Conservation (phyloP, 2,888 invertebrate genomes). For the Hypselothyrea guttata region DNA sequence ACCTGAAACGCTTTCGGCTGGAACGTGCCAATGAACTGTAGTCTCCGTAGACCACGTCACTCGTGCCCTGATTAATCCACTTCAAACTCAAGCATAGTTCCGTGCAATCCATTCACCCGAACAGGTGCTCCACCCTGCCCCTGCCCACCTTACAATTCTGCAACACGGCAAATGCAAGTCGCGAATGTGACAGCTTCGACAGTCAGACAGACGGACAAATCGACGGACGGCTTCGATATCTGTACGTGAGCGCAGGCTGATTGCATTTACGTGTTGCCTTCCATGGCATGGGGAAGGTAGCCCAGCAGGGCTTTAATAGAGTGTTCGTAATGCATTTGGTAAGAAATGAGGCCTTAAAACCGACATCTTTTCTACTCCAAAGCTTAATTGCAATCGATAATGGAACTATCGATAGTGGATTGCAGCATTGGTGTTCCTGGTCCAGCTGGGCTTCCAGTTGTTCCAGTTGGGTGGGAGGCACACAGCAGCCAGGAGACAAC, state of each 20-base stretch:
- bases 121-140: conserved; percentile 7
- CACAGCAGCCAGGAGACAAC: no score
- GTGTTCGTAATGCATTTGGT: no score
- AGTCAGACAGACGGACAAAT: conserved; percentile 8
- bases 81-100: conserved; percentile 38
- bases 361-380: no score
- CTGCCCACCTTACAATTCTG: background rate
- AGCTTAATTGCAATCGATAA: background rate
- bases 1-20: conserved; percentile 39
- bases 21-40: conserved; percentile 50
- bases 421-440: background rate
- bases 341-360: background rate
- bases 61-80: conserved; percentile 67
- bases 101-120: background rate
- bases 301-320: no score
- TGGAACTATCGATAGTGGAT: background rate
- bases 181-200: conserved; percentile 35
- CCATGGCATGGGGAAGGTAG: background rate
- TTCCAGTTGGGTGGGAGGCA: no score
- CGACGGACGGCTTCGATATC: conserved; percentile 42
- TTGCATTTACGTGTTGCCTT: conserved; percentile 69
- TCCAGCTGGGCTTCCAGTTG: no score
- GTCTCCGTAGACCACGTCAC: conserved; percentile 26
- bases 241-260: conserved; percentile 62
- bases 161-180: background rate